Conservation (phyloP, 2,797 vertebrate species). For the Parambassis ranga region DNA sequence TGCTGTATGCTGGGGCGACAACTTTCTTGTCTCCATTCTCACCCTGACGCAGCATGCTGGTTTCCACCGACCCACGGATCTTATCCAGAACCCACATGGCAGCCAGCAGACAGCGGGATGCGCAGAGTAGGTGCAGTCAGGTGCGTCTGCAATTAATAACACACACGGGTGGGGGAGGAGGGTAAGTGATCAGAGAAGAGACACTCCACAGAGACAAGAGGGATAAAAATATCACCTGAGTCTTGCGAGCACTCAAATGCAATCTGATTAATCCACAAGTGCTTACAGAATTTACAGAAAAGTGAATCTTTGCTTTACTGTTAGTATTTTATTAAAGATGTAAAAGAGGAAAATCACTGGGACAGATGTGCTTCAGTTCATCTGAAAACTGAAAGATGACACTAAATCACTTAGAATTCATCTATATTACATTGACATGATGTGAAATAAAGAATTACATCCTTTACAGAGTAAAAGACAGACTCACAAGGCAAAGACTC, state of each 20-base stretch:
- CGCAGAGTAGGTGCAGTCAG: conserved; percentile 43
- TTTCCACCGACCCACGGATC: conserved; percentile 90
- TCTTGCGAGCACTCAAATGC: not conserved
- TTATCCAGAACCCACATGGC: conserved; percentile 97
- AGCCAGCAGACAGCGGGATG: conserved; percentile 49
- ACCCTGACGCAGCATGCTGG: conserved; percentile 75
- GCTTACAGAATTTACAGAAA: not conserved
- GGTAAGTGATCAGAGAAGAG: conserved; percentile 17
- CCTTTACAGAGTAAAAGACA: too few relatives aligned
- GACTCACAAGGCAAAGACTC: too few relatives aligned
- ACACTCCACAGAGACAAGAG: not conserved
- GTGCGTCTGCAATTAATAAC: conserved; percentile 69
- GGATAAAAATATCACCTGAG: conserved; percentile 14
- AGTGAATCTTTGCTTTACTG: not conserved
- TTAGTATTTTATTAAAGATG: not conserved
- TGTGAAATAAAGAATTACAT: not conserved
- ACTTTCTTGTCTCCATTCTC: conserved; percentile 80
- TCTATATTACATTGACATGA: not conserved
- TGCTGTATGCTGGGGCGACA: conserved; percentile 84
- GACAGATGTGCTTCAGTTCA: not conserved
- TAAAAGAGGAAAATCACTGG: not conserved
- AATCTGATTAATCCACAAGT: not conserved
- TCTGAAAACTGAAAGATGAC: not conserved
- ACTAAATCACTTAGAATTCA: not conserved
- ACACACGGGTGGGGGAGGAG: conserved; percentile 12